phyloP scores from a whole-genome alignment of 1,140 invertebrate genomes.

The Neodiprion virginianus region DNA sequence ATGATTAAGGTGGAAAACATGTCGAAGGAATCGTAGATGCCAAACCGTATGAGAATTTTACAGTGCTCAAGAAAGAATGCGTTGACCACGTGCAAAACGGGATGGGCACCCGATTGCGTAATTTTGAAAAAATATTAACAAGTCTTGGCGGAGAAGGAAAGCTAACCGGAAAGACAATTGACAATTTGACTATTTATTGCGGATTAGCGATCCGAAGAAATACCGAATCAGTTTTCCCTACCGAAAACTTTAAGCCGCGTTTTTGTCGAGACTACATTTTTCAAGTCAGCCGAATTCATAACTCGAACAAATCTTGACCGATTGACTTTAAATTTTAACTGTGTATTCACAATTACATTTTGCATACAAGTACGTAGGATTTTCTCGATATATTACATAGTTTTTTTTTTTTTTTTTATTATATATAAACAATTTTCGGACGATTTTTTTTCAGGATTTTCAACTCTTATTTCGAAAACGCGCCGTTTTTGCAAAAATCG shows the following conservation, averaged over 20 bases:
- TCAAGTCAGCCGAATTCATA: no score
- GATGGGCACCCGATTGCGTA: slow-evolving; percentile 25
- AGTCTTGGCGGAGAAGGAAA: neutral
- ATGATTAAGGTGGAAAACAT: neutral
- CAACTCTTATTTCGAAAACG: no score
- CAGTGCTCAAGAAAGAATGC: slow-evolving; percentile 29
- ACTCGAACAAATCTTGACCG: no score
- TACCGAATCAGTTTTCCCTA: neutral
- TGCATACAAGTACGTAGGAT: no score
- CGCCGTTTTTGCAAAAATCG: no score
- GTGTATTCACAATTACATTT: no score
- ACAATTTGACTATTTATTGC: neutral
- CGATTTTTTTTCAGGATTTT: neutral
- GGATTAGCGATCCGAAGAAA: neutral
- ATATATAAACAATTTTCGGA: no score
- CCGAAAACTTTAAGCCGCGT: no score
- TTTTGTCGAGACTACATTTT: no score
- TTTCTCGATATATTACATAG: no score
- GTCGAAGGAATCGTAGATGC: neutral
- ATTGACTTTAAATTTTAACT: no score
- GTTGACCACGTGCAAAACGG: slow-evolving; percentile 38
- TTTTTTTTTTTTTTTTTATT: no score
- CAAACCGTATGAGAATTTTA: slow-evolving; percentile 1
- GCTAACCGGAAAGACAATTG: neutral
- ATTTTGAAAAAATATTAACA: neutral